These are phyloP conservation scores for Uloborus plumipes DNA, from an alignment of 2,888 invertebrate genomes.

Conservation along the genomic window DNA sequence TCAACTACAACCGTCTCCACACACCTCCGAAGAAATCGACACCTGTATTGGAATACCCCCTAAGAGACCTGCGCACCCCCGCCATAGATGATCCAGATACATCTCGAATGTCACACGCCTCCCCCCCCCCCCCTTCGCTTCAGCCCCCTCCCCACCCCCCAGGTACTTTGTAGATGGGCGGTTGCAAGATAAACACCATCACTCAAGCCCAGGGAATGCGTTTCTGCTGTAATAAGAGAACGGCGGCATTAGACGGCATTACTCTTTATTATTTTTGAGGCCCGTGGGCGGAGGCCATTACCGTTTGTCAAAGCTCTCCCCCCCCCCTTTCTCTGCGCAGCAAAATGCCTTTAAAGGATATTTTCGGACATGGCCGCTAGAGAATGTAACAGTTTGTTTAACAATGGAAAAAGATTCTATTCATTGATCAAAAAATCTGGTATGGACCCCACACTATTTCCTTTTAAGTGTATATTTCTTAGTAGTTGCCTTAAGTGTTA, in stretches of 20 bases:
- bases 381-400: too few relatives aligned
- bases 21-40: background rate
- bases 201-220: background rate
- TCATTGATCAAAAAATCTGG: too few relatives aligned
- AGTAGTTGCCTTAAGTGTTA: too few relatives aligned
- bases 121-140: background rate
- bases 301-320: slow-evolving; percentile 20
- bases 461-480: too few relatives aligned
- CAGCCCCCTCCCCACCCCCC: too few relatives aligned
- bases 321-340: background rate
- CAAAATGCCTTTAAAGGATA: background rate
- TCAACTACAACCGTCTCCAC: background rate
- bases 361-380: background rate
- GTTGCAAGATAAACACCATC: slow-evolving; percentile 8
- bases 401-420: too few relatives aligned
- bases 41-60: slow-evolving; percentile 1
- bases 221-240: slow-evolving; percentile 6
- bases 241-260: background rate
- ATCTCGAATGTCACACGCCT: background rate
- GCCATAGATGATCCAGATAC: background rate
- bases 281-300: slow-evolving; percentile 28
- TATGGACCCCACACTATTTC: too few relatives aligned
- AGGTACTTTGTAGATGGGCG: slow-evolving; percentile 8
- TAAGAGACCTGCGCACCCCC: background rate
- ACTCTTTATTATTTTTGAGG: slow-evolving; percentile 45